Base-by-base conservation (phyloP, 2,888 invertebrate species). In the Archaeoteleia sp. region DNA sequence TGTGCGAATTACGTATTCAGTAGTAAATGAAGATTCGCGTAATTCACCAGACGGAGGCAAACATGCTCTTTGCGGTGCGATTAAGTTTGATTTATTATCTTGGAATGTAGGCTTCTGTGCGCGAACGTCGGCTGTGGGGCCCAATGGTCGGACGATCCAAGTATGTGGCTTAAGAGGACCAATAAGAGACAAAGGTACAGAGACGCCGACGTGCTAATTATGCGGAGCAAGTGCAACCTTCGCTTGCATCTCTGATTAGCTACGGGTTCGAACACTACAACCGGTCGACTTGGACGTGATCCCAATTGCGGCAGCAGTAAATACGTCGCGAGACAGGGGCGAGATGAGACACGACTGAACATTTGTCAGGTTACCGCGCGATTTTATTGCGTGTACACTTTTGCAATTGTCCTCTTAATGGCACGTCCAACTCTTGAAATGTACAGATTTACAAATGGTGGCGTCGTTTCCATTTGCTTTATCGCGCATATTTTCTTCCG, bases 221-320 rank as follows among this genome's bases (percentile, higher is more conserved):
- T 77, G 76, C 74, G 68, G 65, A 70, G 62, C 65, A 48, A 67
- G 70, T 37, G 62, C 58, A 68, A 60, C 67, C 62, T 67, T 55
- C 63, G 61, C 61, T 66, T 65, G 63, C 49, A 46, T 57, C 58
- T 49, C 60, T 67, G 60, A 67, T 70, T 70, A 60, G 63, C 45
- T 29, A 48, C 65, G 58, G 61, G 51, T 58, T 42, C 69, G 67
- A 69, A 63, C 48, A 29, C 48, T 70, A 70, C 73, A 72, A 70
- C 60, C 74, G 75, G 74, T 78, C 78, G 77, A 79, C 73, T 82
- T 83, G 83, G 82, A 82, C 78, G 71, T 65, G 71, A 75, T 83
- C 83, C 84, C 83, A 84, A 82, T 84, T 82, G 82, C 82, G 68
- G 70, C 57, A 57, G 80, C 78, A 77, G 80, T 79, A 82, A 83